These are phyloP conservation scores for Eriosoma lanigerum DNA, from an alignment of 1,140 invertebrate genomes.

Conservation along the genomic window DNA sequence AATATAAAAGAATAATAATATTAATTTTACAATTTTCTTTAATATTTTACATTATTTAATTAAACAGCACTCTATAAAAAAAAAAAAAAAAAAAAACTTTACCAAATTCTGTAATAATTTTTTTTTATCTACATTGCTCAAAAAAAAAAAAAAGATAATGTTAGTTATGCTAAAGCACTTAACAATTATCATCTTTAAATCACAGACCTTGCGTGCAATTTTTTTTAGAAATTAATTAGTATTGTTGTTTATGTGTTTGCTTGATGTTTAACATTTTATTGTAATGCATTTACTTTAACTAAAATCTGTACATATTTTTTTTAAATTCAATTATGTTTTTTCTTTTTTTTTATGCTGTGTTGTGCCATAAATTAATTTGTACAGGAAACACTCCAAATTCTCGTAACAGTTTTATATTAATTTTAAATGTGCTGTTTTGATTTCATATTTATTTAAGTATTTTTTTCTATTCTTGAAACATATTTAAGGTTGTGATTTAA, in stretches of 20 bases:
- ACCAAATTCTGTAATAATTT: background rate
- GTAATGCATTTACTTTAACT: constrained; percentile 43
- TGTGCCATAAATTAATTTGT: constrained; percentile 47
- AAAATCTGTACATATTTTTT: constrained; percentile 42
- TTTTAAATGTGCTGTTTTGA: constrained; percentile 17
- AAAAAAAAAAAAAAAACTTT: constrained; percentile 37
- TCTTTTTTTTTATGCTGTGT: constrained; percentile 40
- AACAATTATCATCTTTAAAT: background rate
- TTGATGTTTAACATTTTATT: constrained; percentile 46
- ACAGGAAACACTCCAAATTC: constrained; percentile 26
- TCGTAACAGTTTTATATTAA: background rate
- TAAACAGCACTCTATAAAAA: background rate
- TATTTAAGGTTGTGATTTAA: constrained; percentile 51
- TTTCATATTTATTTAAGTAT: constrained; percentile 8
- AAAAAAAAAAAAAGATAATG: constrained; percentile 3
- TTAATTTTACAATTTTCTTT: background rate
- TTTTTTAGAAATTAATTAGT: constrained; percentile 38
- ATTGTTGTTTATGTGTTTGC: constrained; percentile 42
- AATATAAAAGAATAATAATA: constrained; percentile 58
- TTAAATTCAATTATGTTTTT: constrained; percentile 29
- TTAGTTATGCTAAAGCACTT: constrained; percentile 10
- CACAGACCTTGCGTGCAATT: constrained; percentile 43
- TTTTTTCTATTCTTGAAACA: constrained; percentile 37
- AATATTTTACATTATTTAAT: background rate
- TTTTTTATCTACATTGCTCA: constrained; percentile 42